phyloP scores from a whole-genome alignment of 2,113 vertebrate genomes.

The Nycticorax nycticorax region DNA sequence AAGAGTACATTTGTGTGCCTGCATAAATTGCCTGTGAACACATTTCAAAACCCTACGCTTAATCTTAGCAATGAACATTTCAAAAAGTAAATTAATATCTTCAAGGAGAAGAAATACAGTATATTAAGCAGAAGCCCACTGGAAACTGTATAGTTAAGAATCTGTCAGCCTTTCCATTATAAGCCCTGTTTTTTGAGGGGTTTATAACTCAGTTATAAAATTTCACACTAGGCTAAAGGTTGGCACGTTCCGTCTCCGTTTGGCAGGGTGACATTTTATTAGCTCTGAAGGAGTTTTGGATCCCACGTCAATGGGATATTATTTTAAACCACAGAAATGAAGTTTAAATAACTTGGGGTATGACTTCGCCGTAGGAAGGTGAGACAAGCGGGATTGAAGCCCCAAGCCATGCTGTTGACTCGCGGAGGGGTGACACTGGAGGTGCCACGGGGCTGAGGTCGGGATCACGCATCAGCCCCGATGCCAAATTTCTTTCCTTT shows the following conservation, averaged over 20 bases:
- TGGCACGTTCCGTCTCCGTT: conserved; percentile 68
- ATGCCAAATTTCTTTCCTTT: neutral
- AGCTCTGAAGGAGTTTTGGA: conserved; percentile 74
- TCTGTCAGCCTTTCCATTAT: conserved; percentile 78
- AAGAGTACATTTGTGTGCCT: conserved; percentile 77
- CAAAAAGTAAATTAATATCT: conserved; percentile 84
- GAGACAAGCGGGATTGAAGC: neutral
- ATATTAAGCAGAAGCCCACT: conserved; percentile 77
- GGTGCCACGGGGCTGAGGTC: neutral
- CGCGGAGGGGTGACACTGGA: neutral
- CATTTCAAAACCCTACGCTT: conserved; percentile 80
- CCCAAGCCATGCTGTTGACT: neutral
- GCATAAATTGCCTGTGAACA: conserved; percentile 81
- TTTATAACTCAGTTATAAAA: conserved; percentile 80
- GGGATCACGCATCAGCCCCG: neutral
- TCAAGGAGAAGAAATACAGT: conserved; percentile 79
- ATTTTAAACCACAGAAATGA: conserved; percentile 72
- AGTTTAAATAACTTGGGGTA: conserved; percentile 67
- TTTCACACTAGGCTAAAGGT: conserved; percentile 74
- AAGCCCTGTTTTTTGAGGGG: conserved; percentile 71
- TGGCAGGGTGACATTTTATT: conserved; percentile 73
- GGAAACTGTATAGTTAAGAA: conserved; percentile 77
- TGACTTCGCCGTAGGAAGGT: conserved; percentile 56
- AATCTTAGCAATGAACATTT: conserved; percentile 83
- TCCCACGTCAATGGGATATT: conserved; percentile 66